These are phyloP conservation scores for Seriola dumerili DNA, from an alignment of 2,113 vertebrate species.

Conservation along the genomic window DNA sequence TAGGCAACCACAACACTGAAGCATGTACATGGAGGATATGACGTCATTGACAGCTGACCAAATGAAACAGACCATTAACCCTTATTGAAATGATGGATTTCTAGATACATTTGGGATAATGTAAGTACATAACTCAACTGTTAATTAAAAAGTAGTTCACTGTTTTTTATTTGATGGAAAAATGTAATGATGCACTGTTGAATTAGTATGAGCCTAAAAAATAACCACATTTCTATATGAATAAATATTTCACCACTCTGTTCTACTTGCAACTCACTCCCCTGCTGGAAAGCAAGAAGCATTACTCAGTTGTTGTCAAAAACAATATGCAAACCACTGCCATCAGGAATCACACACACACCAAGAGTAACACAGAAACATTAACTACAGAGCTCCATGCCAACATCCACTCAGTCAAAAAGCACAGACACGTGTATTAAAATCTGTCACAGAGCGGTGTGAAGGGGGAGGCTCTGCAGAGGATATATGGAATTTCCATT, in stretches of 20 bases:
- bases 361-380: neutral
- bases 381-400: slow-evolving; percentile 14
- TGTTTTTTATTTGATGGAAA: slow-evolving; percentile 9
- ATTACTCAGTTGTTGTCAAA: neutral
- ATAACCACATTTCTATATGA: slow-evolving; percentile 17
- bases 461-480: slow-evolving; percentile 22
- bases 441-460: slow-evolving; percentile 12
- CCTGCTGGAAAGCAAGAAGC: slow-evolving; percentile 4
- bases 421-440: slow-evolving; percentile 22
- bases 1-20: too few species aligned
- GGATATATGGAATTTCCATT: slow-evolving; percentile 18
- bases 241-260: neutral
- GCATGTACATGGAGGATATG: too few species aligned
- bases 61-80: too few species aligned
- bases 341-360: neutral
- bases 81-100: too few species aligned
- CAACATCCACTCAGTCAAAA: slow-evolving; percentile 20
- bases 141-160: too few species aligned
- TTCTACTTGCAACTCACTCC: neutral
- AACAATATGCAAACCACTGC: slow-evolving; percentile 28
- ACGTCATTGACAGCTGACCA: too few species aligned
- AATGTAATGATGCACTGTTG: slow-evolving; percentile 21
- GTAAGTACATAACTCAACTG: too few species aligned
- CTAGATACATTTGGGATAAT: too few species aligned
- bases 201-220: slow-evolving; percentile 38